These are phyloP conservation scores for Microcebus griseorufus DNA, from an alignment of 2,113 vertebrate species.

Conservation along the genomic window DNA sequence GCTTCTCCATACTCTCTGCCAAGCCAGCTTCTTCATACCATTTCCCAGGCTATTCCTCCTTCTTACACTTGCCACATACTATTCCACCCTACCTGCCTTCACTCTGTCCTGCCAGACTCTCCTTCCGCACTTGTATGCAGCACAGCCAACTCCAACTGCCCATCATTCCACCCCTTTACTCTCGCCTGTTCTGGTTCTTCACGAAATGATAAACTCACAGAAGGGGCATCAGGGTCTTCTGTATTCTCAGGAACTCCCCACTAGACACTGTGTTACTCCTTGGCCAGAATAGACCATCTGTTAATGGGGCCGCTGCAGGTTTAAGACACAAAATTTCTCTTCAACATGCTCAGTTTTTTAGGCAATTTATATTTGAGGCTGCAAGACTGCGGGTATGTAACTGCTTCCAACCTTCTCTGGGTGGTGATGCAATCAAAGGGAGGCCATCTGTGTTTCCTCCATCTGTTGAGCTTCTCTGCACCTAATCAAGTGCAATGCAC, in stretches of 20 bases:
- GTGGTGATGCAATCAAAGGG: slow-evolving; percentile 60
- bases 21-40: background rate
- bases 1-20: background rate
- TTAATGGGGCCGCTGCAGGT: background rate
- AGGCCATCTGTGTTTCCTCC: slow-evolving; percentile 71
- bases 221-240: background rate
- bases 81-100: background rate
- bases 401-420: slow-evolving; percentile 62
- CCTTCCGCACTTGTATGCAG: background rate
- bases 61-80: background rate
- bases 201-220: background rate
- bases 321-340: slow-evolving; percentile 27
- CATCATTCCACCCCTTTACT: background rate
- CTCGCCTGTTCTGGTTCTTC: background rate
- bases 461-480: slow-evolving; percentile 54
- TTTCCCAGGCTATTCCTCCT: background rate
- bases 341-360: slow-evolving; percentile 52
- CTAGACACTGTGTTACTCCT: background rate
- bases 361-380: slow-evolving; percentile 64
- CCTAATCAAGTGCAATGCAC: background rate
- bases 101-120: background rate
- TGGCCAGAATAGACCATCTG: background rate
- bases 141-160: background rate
- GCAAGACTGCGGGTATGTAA: slow-evolving; percentile 55
- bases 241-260: background rate